A percentile compares a stretch with the other conserved stretches of the same genome.
Evolutionary conservation across 2,888 invertebrate species (phyloP).

Genomic region (Disparrhopalites patrizii): DNA sequence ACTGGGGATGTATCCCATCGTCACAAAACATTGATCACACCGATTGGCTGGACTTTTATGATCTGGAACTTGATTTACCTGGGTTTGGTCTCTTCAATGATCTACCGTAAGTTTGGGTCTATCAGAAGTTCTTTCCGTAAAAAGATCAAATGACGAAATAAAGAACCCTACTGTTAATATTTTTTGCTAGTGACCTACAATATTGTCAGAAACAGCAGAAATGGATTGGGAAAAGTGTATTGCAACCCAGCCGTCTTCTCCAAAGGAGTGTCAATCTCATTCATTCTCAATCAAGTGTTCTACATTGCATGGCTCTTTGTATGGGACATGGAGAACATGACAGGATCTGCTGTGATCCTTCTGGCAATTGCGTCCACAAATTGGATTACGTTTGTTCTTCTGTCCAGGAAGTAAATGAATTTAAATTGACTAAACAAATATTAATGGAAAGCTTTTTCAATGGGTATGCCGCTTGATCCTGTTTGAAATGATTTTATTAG

Average conservation of each 20-base stretch:
- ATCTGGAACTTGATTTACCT: conserved; percentile 4
- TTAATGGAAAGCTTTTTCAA: too few relatives aligned
- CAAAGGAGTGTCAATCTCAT: background rate
- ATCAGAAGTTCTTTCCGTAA: background rate
- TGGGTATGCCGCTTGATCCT: background rate
- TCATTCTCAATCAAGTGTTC: conserved; percentile 3
- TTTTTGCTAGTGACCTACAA: background rate
- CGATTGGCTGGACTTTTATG: conserved; percentile 7
- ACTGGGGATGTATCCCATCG: background rate
- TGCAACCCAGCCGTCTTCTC: conserved; percentile 14
- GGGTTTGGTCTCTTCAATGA: background rate
- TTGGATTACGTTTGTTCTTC: background rate
- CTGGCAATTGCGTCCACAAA: background rate
- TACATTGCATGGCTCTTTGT: conserved; percentile 13
- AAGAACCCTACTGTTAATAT: background rate
- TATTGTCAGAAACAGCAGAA: background rate
- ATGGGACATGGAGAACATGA: background rate
- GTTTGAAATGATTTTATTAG: background rate
- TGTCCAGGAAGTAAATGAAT: conserved; percentile 6
- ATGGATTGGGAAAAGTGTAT: conserved; percentile 14
- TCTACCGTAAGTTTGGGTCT: conserved; percentile 2
- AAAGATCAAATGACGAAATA: background rate
- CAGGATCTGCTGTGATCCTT: background rate
- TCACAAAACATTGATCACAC: background rate
- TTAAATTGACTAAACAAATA: too few relatives aligned